Percentiles rank a stretch among this genome's conserved stretches.
phyloP scores from a whole-genome alignment of 2,797 vertebrate species.

The Phyllotis vaccarum region DNA sequence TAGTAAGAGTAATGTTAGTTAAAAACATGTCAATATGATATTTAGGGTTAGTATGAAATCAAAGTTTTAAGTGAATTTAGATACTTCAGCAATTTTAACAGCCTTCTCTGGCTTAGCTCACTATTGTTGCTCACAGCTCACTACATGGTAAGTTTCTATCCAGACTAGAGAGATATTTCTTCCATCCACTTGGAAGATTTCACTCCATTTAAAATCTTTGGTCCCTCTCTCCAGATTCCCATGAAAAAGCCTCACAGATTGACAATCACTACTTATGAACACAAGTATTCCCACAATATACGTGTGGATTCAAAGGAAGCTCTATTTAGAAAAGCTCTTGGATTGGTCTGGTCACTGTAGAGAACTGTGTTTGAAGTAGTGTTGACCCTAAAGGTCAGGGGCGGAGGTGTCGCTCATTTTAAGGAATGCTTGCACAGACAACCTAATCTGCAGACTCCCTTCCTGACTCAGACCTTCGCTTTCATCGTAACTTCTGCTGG shows the following conservation, averaged over 20 bases:
- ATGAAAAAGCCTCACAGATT: not conserved
- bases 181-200: not conserved
- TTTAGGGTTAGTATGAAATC: conserved; percentile 27
- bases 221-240: not conserved
- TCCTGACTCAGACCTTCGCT: not conserved
- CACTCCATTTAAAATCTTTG: not conserved
- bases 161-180: not conserved
- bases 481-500: not conserved
- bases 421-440: not conserved
- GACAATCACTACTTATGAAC: not conserved
- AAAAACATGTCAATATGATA: not conserved
- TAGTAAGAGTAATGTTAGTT: not conserved
- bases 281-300: not conserved
- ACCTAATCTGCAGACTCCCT: not conserved
- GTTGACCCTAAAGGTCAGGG: not conserved
- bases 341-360: not conserved
- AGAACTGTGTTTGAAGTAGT: not conserved
- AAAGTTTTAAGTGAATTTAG: conserved; percentile 14
- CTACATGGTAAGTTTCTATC: not conserved
- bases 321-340: not conserved
- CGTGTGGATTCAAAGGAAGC: not conserved
- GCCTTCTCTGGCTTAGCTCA: not conserved
- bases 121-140: not conserved
- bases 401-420: not conserved
- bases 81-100: too few species aligned